Evolutionary conservation across 2,888 invertebrate species (phyloP).

Genomic region (Chrysodeixis includens): DNA sequence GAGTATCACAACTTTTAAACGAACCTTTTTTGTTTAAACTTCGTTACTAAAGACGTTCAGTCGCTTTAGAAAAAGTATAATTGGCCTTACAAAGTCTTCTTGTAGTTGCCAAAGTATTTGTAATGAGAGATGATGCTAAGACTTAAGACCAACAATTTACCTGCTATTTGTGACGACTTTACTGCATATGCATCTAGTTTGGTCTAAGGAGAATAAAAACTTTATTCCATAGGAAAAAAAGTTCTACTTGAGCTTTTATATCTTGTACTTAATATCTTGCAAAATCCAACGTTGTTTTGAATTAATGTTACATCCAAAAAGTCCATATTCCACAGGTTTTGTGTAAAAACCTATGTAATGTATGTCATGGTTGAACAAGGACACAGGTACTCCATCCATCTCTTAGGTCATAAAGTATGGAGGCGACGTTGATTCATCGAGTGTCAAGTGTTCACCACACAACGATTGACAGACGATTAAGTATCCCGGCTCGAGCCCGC

Average conservation of each 20-base stretch:
- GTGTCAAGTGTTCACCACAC: conserved; percentile 41
- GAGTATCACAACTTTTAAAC: not conserved
- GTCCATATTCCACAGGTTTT: conserved; percentile 32
- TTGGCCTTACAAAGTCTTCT: no score
- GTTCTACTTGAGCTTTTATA: no score
- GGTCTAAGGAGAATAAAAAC: no score
- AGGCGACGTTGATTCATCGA: conserved; percentile 47
- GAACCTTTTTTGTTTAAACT: not conserved
- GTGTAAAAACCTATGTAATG: conserved; percentile 16
- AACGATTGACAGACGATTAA: conserved; percentile 47
- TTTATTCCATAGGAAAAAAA: no score
- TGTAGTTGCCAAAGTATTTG: no score
- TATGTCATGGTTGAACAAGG: conserved; percentile 15
- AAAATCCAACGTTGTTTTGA: not conserved
- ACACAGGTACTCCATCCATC: conserved; percentile 33
- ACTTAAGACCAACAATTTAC: no score
- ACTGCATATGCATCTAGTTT: no score
- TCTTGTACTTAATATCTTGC: no score
- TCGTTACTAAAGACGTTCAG: not conserved
- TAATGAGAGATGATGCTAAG: no score
- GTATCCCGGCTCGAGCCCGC: conserved; percentile 25
- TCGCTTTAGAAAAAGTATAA: no score
- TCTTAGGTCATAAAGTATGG: conserved; percentile 43
- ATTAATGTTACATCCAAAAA: not conserved
- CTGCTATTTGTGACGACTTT: no score